Percentiles rank a stretch among this genome's conserved stretches.
These are phyloP conservation scores for Ganaspis sp. DNA, from an alignment of 1,140 invertebrate genomes.

Conservation along the genomic window DNA sequence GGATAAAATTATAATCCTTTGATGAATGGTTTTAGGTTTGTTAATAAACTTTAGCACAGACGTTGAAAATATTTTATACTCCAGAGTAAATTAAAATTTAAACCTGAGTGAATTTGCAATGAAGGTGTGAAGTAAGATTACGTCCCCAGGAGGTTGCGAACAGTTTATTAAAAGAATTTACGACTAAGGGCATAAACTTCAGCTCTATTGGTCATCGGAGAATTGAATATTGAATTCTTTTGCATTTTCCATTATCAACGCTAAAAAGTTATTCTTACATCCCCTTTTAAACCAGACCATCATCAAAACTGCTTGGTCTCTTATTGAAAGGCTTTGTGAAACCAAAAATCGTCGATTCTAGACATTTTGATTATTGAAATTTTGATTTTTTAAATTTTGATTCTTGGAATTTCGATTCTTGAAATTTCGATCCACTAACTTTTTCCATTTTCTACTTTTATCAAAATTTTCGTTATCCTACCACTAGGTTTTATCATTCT, in stretches of 20 bases:
- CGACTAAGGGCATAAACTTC: background rate
- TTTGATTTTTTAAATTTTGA: too few relatives aligned
- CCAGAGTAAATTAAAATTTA: background rate
- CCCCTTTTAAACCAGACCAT: background rate
- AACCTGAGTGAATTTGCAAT: background rate
- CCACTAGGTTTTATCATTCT: background rate
- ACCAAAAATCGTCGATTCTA: too few relatives aligned
- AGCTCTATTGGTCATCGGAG: background rate
- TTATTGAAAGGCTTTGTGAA: too few relatives aligned
- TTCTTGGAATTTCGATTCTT: too few relatives aligned
- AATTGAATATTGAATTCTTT: background rate
- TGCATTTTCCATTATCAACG: background rate
- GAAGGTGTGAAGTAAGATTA: background rate
- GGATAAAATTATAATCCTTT: too few relatives aligned
- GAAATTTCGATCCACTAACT: too few relatives aligned
- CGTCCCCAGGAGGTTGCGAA: background rate
- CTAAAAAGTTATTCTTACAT: background rate
- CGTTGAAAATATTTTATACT: background rate
- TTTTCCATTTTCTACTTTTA: too few relatives aligned
- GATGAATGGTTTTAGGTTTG: too few relatives aligned
- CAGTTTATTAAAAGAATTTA: constrained; percentile 6
- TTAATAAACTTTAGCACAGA: background rate
- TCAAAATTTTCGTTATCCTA: background rate
- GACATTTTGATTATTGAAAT: too few relatives aligned
- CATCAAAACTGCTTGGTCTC: background rate